Conservation (phyloP, 1,140 invertebrate species). For the Heliconius nattereri region DNA sequence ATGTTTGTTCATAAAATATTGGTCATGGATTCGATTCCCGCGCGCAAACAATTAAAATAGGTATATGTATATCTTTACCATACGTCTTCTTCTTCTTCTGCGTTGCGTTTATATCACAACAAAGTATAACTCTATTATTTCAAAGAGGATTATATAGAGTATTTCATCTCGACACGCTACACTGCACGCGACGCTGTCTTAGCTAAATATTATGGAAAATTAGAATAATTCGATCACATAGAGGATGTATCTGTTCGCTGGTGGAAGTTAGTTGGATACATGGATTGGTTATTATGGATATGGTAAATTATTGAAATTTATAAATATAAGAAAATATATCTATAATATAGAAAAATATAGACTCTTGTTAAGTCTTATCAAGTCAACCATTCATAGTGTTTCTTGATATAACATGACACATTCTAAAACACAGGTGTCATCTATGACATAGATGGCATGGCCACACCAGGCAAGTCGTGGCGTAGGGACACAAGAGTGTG, state of each 20-base stretch:
- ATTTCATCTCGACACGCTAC: neutral
- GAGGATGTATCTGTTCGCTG: conserved; percentile 31
- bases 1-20: too few relatives aligned
- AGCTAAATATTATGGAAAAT: conserved; percentile 50
- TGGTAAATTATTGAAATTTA: conserved; percentile 1
- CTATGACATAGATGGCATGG: neutral
- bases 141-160: neutral
- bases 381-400: too few relatives aligned
- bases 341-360: too few relatives aligned
- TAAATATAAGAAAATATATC: too few relatives aligned
- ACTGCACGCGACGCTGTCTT: conserved; percentile 36
- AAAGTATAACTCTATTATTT: neutral
- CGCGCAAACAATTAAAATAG: too few relatives aligned
- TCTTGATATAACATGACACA: too few relatives aligned
- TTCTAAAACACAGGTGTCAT: neutral
- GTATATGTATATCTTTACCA: too few relatives aligned
- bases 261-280: conserved; percentile 23
- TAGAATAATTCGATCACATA: conserved; percentile 46
- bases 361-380: too few relatives aligned
- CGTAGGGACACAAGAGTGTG: too few relatives aligned
- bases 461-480: too few relatives aligned
- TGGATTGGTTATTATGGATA: conserved; percentile 8
- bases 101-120: neutral
- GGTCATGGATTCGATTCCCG: too few relatives aligned
- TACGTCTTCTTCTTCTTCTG: too few relatives aligned